Evolutionary conservation across 2,797 vertebrate genomes (phyloP).

Genomic region (Dryobates pubescens): DNA sequence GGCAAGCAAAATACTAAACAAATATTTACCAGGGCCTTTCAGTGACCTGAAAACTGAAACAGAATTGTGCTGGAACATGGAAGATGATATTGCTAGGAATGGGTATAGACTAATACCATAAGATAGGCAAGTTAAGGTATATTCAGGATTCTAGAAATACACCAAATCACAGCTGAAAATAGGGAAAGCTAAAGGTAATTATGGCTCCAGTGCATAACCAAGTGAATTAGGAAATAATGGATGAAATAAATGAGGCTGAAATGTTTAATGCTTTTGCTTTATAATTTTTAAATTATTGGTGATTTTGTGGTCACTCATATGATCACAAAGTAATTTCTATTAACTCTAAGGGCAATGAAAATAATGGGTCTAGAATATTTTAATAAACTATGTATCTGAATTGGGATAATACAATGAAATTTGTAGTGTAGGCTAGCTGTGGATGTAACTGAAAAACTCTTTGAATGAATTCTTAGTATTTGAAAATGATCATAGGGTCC

Average conservation of each 20-base stretch:
- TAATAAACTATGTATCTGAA: not conserved
- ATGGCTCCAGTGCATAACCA: not conserved
- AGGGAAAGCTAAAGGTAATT: not conserved
- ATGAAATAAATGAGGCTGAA: not conserved
- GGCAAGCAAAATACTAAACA: not conserved
- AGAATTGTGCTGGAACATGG: not conserved
- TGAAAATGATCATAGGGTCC: not conserved
- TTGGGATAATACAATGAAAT: not conserved
- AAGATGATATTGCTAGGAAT: not conserved
- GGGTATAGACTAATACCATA: not conserved
- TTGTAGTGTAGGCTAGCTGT: not conserved
- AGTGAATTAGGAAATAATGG: not conserved
- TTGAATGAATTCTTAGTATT: not conserved
- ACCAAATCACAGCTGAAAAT: not conserved
- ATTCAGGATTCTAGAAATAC: not conserved
- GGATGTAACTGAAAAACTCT: not conserved
- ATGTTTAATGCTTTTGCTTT: not conserved
- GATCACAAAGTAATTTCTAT: not conserved
- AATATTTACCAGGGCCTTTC: not conserved
- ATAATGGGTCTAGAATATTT: not conserved
- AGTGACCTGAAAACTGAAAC: not conserved
- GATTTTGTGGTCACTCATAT: fast-evolving
- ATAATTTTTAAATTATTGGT: not conserved
- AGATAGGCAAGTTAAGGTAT: not conserved
- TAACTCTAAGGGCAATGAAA: not conserved